Base-by-base conservation (phyloP, 2,113 vertebrate genomes). In the Neomonachus schauinslandi region DNA sequence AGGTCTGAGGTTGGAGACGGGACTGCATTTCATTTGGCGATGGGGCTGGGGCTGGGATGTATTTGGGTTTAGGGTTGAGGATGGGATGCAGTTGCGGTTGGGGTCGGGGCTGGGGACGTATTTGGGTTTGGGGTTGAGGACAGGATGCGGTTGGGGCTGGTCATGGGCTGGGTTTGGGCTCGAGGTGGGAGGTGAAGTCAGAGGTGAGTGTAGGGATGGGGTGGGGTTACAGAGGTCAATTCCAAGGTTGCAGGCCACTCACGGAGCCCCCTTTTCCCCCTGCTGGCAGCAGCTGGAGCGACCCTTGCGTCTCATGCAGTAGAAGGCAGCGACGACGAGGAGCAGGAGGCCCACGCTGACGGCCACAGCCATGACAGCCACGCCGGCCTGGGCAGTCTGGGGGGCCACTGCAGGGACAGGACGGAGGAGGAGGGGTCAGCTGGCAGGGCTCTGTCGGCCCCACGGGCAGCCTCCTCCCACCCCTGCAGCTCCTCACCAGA, bases 291-390 rank as follows among this genome's bases (percentile, higher is more conserved):
- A 99, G 80, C 98, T 98, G 11, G 99, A 97, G 74, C 99, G 99
- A 76, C 98, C 99, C 93, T 98, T 99, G 98, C 99, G 99, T 96
- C 98, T 99, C 97, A 99, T 98, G 98, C 99, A 99, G 97, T 99
- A 99, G 98, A 99, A 98, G 85, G 99, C 95, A 1, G 98, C 99
- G 1, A 99, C 99, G 59, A 99, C 97, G 18, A 99, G 98, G 22
- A 99, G 99, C 59, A 99, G 98, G 85, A 99, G 98, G 69, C 99
- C 98, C 91, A 99, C 99, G 18, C 99, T 99, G 95, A 99, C 99
- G 46, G 99, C 99, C 97, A 99, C 99, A 0, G 99, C 99, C 36
- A 99, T 98, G 97, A 99, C 99, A 6, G 99, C 99, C 5, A 98
- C 97, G 39, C 99, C 99, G 0, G 98, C 99, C 98, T 99, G 99